A percentile compares a stretch with the other conserved stretches of the same genome.
These are phyloP conservation scores for Anadara kagoshimensis DNA, from an alignment of 1,140 invertebrate species.

Conservation along the genomic window DNA sequence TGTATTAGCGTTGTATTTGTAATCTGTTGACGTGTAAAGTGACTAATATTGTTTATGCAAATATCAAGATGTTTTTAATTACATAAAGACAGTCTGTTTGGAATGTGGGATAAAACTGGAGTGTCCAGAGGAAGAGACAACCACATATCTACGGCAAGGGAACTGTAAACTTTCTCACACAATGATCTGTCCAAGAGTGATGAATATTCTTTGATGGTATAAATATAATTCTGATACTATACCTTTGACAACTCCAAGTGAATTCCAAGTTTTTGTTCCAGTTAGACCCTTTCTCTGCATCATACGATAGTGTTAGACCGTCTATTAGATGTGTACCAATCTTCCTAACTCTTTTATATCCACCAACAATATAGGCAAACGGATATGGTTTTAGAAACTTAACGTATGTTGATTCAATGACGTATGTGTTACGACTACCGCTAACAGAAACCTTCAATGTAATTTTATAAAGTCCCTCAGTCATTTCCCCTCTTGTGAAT, in stretches of 20 bases:
- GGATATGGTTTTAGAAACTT: constrained; percentile 21
- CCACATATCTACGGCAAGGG: too few species aligned
- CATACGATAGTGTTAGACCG: constrained; percentile 25
- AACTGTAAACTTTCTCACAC: too few species aligned
- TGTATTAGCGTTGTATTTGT: too few species aligned
- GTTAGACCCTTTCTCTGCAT: constrained; percentile 22
- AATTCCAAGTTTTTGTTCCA: constrained; percentile 15
- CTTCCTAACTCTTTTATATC: constrained; percentile 14
- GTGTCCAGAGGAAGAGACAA: too few species aligned
- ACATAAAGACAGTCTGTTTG: too few species aligned
- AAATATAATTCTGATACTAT: too few species aligned
- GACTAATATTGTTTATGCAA: too few species aligned
- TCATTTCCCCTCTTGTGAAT: constrained; percentile 10
- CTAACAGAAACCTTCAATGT: constrained; percentile 30
- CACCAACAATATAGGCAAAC: constrained; percentile 28
- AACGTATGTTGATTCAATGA: constrained; percentile 21
- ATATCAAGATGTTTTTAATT: too few species aligned
- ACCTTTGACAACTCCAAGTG: constrained; percentile 21
- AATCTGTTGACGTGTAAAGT: too few species aligned
- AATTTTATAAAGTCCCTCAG: constrained; percentile 20
- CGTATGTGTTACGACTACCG: constrained; percentile 21
- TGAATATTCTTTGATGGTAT: too few species aligned
- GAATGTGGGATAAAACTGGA: too few species aligned
- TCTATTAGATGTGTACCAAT: not conserved
- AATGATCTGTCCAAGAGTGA: too few species aligned